Percentiles rank a stretch among this genome's conserved stretches.
These are phyloP conservation scores for Florisuga fusca DNA, from an alignment of 2,797 vertebrate genomes.

Conservation along the genomic window DNA sequence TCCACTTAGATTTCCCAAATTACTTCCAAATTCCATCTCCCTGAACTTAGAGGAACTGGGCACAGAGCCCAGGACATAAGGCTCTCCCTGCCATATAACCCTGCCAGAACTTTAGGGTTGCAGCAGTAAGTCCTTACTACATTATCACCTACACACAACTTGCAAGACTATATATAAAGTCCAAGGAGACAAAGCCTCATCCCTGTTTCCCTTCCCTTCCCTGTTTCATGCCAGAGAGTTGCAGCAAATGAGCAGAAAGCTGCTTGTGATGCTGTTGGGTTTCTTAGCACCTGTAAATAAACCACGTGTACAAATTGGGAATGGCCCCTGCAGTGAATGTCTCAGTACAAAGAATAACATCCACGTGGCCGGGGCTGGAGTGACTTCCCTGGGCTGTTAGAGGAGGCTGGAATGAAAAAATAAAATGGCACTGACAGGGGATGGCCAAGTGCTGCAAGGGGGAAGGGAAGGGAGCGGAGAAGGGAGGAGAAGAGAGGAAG, in stretches of 20 bases:
- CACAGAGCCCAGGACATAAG: too few relatives aligned
- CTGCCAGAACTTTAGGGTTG: background rate
- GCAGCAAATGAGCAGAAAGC: background rate
- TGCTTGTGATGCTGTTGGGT: rapidly evolving
- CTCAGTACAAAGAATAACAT: background rate
- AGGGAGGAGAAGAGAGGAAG: too few relatives aligned
- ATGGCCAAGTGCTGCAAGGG: background rate
- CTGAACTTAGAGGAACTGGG: background rate
- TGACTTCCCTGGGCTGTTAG: background rate
- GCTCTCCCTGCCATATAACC: background rate
- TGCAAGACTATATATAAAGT: too few relatives aligned
- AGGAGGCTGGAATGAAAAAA: background rate
- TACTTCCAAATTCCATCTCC: background rate
- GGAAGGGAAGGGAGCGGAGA: too few relatives aligned
- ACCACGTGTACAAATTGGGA: background rate
- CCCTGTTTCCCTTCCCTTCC: background rate
- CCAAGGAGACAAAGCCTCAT: background rate
- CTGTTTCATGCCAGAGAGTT: too few relatives aligned
- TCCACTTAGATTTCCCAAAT: too few relatives aligned
- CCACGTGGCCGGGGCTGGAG: background rate
- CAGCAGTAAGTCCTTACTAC: background rate
- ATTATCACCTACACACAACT: rapidly evolving
- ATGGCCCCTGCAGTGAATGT: background rate
- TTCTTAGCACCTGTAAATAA: background rate
- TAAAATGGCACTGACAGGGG: background rate